Evolutionary conservation across 1,140 invertebrate species (phyloP), one percentile per base, ranked within the genome.

Genomic region (Papilio machaon): DNA sequence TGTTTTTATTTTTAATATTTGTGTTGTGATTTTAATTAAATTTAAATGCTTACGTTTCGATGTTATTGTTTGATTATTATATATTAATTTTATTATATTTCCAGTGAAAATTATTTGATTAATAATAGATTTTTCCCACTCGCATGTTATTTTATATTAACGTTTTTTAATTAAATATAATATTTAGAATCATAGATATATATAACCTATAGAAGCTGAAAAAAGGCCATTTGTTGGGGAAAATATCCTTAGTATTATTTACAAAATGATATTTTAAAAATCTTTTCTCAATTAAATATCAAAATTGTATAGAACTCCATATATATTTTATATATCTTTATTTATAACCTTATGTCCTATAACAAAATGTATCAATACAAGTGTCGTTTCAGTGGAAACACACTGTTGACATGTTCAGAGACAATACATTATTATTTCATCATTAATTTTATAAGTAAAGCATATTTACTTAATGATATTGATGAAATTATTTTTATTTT

Each of bases 21-120:
- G 0, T 74, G 73, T 38, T 46, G 73, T 74, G 73, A 70, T 70
- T 70, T 70, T 70, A 15, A 35, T 67, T 15, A 67, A 35, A 67
- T 64, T 67, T 15, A 67, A 35, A 67, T 64, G n/a, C n/a, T 30
- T 13, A 64, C 60, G 9, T 58, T 58, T 58, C n/a, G 7, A 58
- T 58, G 54, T 58, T 58, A 19, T 52, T 43, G 38, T 38, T 70
- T 70, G 6, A 35, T 67, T 15, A 35, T 43, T 4, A 43, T 52
- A 1, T 13, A 52, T 13, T 52, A 52, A 52, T 54, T 54, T 54
- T 17, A 54, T 17, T 30, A 30, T 11, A 13, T 70, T 35, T 13
- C 23, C 64, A 35, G 10, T 35, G 30, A 67, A 67, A 67, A 19
- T 58, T 9, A n/a, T 64, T 30, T 64, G 23, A 13, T 64, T 64